Evolutionary conservation across 2,797 vertebrate genomes (phyloP), one percentile per base, ranked within the genome.

Genomic region (Bovichtus diacanthus): DNA sequence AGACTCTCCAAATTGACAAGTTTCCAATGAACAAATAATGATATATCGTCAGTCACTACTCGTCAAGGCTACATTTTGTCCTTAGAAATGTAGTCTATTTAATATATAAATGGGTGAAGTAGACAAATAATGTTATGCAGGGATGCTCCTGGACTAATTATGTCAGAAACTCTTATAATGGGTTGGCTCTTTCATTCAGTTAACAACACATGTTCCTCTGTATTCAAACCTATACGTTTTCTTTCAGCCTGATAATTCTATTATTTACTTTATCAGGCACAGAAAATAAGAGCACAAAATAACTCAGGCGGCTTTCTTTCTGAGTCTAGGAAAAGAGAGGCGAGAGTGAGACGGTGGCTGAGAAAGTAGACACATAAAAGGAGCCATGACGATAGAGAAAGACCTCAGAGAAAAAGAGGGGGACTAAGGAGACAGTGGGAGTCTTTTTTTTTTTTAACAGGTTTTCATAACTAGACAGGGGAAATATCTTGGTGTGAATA

Each of bases 231-330:
- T 46, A n/a, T 23, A 61, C 12, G n/a, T 80, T 81, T 74, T 70
- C 51, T 65, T 81, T 72, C 75, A 51, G 43, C 69, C 56, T 68
- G 19, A 75, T 83, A 49, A 84, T 83, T 82, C 43, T 51, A 76
- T 85, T 58, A 77, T 83, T 88, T 84, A 74, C 44, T 69, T 70
- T 66, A 41, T 70, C 4, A 62, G 64, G 43, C 44, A 46, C 21
- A 67, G 56, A 51, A 73, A 82, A 79, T 59, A 36, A 54, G 11
- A 46, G 49, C n/a, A n/a, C n/a, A n/a, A n/a, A n/a, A n/a, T 39
- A 76, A 67, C 90, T 60, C 76, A 71, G 70, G 65, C 46, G 43
- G 34, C 67, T 46, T 61, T 39, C 73, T 47, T 68, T 44, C 61
- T 51, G 73, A 59, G 79, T 76, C 60, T 66, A 44, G 39, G 36